These are phyloP conservation scores for Sesia apiformis DNA, from an alignment of 2,888 invertebrate genomes.

Conservation along the genomic window DNA sequence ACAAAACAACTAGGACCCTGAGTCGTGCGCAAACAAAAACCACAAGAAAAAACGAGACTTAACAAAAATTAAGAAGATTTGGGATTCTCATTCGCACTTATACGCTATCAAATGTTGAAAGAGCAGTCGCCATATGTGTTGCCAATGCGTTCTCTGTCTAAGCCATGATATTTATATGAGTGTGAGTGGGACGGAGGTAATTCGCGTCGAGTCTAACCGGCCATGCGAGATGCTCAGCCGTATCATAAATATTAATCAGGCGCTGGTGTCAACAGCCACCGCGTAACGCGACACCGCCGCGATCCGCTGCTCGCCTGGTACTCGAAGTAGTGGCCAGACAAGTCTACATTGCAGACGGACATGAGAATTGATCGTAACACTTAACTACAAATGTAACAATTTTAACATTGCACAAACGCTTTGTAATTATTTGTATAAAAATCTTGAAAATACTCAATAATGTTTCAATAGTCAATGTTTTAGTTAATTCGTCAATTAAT, in stretches of 20 bases:
- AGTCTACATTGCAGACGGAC: background rate
- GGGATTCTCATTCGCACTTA: slow-evolving; percentile 69
- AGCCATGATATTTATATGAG: slow-evolving; percentile 21
- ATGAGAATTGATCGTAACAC: background rate
- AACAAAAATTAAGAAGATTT: slow-evolving; percentile 59
- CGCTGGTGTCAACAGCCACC: slow-evolving; percentile 75
- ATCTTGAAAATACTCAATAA: too few relatives aligned
- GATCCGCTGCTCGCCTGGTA: slow-evolving; percentile 65
- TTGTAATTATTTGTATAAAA: background rate
- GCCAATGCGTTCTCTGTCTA: slow-evolving; percentile 38
- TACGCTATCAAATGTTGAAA: slow-evolving; percentile 56
- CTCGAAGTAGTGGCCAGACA: slow-evolving; percentile 43
- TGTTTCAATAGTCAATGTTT: too few relatives aligned
- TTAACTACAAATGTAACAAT: too few relatives aligned
- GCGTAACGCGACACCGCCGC: slow-evolving; percentile 71
- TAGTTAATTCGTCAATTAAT: too few relatives aligned
- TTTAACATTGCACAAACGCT: background rate
- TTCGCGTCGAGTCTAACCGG: slow-evolving; percentile 65
- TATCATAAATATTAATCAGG: slow-evolving; percentile 76
- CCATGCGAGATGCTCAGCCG: slow-evolving; percentile 73
- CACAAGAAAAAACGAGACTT: slow-evolving; percentile 30
- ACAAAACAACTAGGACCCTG: too few relatives aligned
- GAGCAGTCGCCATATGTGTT: slow-evolving; percentile 48
- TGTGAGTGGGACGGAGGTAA: slow-evolving; percentile 52
- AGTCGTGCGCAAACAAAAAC: background rate